Evolutionary conservation across 2,888 invertebrate genomes (phyloP), one percentile per base, ranked within the genome.

Genomic region (Tridacna gigas): DNA sequence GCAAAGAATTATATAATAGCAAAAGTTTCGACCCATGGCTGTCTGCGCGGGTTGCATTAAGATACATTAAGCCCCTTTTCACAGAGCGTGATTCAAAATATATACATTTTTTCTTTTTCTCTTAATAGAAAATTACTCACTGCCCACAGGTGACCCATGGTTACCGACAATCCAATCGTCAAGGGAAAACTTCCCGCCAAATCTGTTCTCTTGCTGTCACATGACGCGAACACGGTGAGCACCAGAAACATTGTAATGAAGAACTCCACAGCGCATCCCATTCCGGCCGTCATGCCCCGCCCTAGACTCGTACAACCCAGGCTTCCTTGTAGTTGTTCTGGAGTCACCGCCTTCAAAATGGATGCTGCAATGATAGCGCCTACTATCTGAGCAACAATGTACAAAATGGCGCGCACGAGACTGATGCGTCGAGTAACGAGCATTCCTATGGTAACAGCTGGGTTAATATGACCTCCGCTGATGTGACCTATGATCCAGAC

Each of bases 311-410:
- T 98, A 47, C 97, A 98, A 26, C 98, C 98, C 71, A 98, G 98
- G 94, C 97, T 97, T 95, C 98, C 98, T 77, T 98, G 98, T 9
- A 97, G 97, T 11, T 22, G 56, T 3, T 25, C 66, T 0, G 90
- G 90, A 11, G 89, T 89, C 20, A 91, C 82, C 0, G 89, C 90
- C 73, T 89, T 89, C 98, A 98, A 96, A 86, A 98, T 96, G 0
- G 98, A 98, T 7, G 98, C 98, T 65, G 98, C 98, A 0, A 98
- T 98, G 90, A 98, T 98, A 28, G 97, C 98, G 37, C 98, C 98
- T 66, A 98, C 97, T 94, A 98, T 97, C 95, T 99, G 98, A 77
- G 98, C 98, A 3, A 97, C 97, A 83, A 98, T 96, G 95, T 98
- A 98, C 51, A 98, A 95, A 0, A 97, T 76, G 0, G 97, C 97